Evolutionary conservation across 2,888 invertebrate species (phyloP).

Genomic region (Agrypnus murinus): DNA sequence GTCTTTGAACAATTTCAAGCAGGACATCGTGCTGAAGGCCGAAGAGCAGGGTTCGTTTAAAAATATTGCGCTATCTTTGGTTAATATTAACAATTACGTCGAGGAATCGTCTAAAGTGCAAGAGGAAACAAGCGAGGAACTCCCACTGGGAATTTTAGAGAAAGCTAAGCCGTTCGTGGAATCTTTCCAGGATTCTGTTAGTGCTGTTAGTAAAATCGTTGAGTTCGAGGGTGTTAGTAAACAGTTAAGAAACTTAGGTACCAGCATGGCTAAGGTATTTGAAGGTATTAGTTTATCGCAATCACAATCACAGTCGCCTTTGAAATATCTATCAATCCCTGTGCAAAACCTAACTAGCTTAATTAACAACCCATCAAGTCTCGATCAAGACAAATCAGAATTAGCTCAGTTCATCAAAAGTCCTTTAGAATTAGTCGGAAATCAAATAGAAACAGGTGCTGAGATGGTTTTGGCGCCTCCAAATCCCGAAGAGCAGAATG

Average conservation of each 20-base stretch:
- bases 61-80: constrained; percentile 29
- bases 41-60: constrained; percentile 35
- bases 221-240: constrained; percentile 2
- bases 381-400: constrained; percentile 20
- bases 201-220: constrained; percentile 24
- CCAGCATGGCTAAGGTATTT: constrained; percentile 35
- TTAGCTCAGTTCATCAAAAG: constrained; percentile 28
- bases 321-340: constrained; percentile 2
- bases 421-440: constrained; percentile 7
- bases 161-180: constrained; percentile 41
- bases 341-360: constrained; percentile 6
- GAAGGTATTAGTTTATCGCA: constrained; percentile 21
- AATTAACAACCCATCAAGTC: neutral
- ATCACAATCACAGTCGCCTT: constrained; percentile 14
- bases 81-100: constrained; percentile 35
- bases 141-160: constrained; percentile 40
- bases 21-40: constrained; percentile 21
- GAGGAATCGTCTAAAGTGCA: constrained; percentile 46
- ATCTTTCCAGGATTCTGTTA: constrained; percentile 28
- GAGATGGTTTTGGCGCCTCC: neutral
- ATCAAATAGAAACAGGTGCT: constrained; percentile 10
- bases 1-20: constrained; percentile 15
- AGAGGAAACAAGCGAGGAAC: constrained; percentile 45
- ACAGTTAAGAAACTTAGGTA: constrained; percentile 29
- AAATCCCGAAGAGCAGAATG: constrained; percentile 38